Conservation (phyloP, 2,113 vertebrate genomes). For the Pluvianellus socialis region DNA sequence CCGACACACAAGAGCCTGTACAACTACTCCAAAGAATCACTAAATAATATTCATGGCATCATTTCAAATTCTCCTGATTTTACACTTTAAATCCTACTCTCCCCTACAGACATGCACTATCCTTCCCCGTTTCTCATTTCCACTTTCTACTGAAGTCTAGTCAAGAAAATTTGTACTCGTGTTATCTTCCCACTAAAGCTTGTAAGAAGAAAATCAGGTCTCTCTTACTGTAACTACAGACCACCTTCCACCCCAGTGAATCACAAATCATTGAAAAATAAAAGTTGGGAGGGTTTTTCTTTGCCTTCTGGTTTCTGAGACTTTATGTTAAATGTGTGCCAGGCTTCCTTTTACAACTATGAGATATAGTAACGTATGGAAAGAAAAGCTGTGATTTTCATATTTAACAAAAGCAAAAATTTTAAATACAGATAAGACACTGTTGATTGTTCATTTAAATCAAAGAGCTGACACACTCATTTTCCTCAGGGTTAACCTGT, state of each 20-base stretch:
- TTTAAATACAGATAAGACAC: conserved; percentile 27
- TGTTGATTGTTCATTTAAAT: conserved; percentile 18
- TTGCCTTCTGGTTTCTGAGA: neutral
- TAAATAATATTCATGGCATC: neutral
- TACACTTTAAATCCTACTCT: neutral
- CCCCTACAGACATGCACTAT: neutral
- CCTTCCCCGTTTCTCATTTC: neutral
- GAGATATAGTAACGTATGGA: neutral
- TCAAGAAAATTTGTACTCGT: neutral
- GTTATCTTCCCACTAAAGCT: neutral
- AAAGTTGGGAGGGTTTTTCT: neutral
- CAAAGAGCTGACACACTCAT: neutral
- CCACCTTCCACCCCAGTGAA: neutral
- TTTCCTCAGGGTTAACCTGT: neutral
- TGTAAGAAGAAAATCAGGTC: neutral
- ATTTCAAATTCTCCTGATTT: neutral
- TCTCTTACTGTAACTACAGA: neutral
- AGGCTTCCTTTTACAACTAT: neutral
- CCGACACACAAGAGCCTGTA: neutral
- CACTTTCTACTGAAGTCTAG: neutral
- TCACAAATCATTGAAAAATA: neutral
- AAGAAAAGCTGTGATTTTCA: conserved; percentile 24
- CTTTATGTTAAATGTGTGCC: conserved; percentile 15
- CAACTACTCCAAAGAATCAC: neutral
- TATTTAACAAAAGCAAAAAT: neutral